Evolutionary conservation across 2,113 vertebrate species (phyloP).

Genomic region (human (Homo sapiens)): DNA sequence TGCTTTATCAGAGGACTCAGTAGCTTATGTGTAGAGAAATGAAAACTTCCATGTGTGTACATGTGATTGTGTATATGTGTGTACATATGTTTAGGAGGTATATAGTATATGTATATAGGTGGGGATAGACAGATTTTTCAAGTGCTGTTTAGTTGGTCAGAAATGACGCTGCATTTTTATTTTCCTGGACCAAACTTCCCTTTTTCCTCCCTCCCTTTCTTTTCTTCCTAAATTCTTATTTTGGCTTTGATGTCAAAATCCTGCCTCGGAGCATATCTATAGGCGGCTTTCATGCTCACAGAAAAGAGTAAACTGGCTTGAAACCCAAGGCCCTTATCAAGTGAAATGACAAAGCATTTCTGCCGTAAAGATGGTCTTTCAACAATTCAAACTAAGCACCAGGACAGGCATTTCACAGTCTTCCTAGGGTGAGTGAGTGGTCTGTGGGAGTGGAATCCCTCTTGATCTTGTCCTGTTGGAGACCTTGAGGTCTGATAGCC

Average conservation of each 20-base stretch:
- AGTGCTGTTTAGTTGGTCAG: neutral
- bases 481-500: neutral
- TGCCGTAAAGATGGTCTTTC: neutral
- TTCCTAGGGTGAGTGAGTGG: neutral
- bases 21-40: neutral
- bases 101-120: neutral
- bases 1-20: neutral
- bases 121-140: neutral
- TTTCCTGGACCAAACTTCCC: neutral
- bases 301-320: neutral
- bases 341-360: neutral
- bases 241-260: constrained; percentile 29
- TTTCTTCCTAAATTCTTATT: neutral
- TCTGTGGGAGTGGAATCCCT: neutral
- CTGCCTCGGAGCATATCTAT: neutral
- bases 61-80: neutral
- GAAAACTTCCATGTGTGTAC: neutral
- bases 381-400: neutral
- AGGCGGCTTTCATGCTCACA: constrained; percentile 9
- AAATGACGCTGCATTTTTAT: neutral
- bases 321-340: neutral
- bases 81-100: neutral
- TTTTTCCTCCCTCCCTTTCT: neutral
- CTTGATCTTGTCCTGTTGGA: neutral
- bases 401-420: neutral